Percentiles rank a stretch among this genome's conserved stretches.
Evolutionary conservation across 2,888 invertebrate genomes (phyloP).

Genomic region (Drosophila quinaria): DNA sequence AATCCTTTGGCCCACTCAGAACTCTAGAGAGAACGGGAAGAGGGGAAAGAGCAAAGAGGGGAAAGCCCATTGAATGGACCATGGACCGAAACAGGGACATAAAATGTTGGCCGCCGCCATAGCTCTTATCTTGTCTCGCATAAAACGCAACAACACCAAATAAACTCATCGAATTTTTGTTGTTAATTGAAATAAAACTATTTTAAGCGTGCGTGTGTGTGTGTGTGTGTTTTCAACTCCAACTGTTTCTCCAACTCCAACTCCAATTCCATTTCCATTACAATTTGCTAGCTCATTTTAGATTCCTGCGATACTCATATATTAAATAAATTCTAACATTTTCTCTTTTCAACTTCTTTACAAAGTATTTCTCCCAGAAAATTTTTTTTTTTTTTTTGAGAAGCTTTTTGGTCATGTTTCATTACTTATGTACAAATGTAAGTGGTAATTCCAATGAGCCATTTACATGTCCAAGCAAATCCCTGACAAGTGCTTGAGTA

Average conservation of each 20-base stretch:
- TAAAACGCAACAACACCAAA: slow-evolving; percentile 75
- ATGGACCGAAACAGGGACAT: slow-evolving; percentile 50
- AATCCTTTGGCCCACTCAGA: neutral
- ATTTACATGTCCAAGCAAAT: slow-evolving; percentile 11
- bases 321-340: slow-evolving; percentile 9
- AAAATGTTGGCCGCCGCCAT: slow-evolving; percentile 74
- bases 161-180: slow-evolving; percentile 82
- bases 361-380: slow-evolving; percentile 11
- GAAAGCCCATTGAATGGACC: slow-evolving; percentile 39
- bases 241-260: neutral
- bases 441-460: slow-evolving; percentile 7
- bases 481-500: neutral
- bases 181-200: slow-evolving; percentile 81
- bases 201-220: slow-evolving; percentile 62
- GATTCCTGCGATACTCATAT: neutral
- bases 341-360: slow-evolving; percentile 10
- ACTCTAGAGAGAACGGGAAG: neutral
- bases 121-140: slow-evolving; percentile 77
- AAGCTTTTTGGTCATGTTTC: neutral
- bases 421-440: slow-evolving; percentile 13
- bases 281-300: neutral
- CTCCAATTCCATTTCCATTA: slow-evolving; percentile 8
- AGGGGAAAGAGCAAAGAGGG: neutral
- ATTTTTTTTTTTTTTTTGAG: neutral
- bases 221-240: neutral